Evolutionary conservation across 1,140 invertebrate species (phyloP).

Genomic region (Ptiloglossa arizonensis): DNA sequence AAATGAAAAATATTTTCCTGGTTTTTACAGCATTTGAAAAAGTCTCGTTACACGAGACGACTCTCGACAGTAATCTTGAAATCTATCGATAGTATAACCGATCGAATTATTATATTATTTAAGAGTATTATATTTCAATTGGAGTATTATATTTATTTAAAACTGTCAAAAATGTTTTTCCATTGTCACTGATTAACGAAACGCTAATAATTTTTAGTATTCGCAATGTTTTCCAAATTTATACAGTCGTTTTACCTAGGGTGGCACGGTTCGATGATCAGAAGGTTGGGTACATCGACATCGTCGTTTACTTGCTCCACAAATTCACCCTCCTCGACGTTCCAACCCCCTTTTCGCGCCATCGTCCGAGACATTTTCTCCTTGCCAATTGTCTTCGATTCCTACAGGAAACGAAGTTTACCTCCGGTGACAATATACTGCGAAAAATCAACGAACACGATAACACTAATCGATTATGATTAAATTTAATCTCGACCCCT

Average conservation of each 20-base stretch:
- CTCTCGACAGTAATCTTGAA: too few species aligned
- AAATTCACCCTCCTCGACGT: conserved; percentile 43
- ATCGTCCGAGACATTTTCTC: conserved; percentile 1
- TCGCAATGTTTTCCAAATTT: background rate
- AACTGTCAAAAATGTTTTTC: background rate
- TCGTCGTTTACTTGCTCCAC: conserved; percentile 9
- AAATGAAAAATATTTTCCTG: too few species aligned
- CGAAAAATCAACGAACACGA: background rate
- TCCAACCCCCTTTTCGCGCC: conserved; percentile 2
- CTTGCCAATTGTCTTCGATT: background rate
- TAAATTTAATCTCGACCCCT: background rate
- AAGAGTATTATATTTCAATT: too few species aligned
- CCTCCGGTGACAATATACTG: background rate
- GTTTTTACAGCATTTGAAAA: too few species aligned
- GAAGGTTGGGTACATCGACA: conserved; percentile 33
- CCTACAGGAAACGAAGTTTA: background rate
- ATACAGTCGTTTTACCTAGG: conserved; percentile 20
- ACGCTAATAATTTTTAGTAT: too few species aligned
- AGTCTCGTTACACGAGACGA: too few species aligned
- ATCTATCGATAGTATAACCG: too few species aligned
- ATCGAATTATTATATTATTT: too few species aligned
- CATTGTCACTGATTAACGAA: too few species aligned
- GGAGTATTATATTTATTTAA: too few species aligned
- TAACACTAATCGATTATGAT: background rate
- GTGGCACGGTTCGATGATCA: conserved; percentile 25